A percentile compares a stretch with the other conserved stretches of the same genome.
These are phyloP conservation scores for Apotomis betuletana DNA, from an alignment of 2,888 invertebrate species.

Conservation along the genomic window DNA sequence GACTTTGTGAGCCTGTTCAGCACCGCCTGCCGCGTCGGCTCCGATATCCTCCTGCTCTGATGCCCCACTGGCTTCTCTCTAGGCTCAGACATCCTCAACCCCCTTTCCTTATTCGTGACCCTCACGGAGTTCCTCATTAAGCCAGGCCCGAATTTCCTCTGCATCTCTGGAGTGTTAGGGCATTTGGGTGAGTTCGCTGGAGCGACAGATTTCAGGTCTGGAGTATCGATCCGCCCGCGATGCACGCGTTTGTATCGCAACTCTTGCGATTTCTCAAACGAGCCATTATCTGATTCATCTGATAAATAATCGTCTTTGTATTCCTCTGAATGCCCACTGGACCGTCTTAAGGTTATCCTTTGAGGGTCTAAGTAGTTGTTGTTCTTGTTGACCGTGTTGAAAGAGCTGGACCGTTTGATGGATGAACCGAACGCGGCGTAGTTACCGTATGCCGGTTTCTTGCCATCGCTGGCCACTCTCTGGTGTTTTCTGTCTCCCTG, in stretches of 20 bases:
- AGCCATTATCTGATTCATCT: constrained; percentile 76
- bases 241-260: constrained; percentile 87
- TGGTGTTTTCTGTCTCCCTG: constrained; percentile 71
- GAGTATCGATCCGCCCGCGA: constrained; percentile 86
- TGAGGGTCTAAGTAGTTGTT: constrained; percentile 69
- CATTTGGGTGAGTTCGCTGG: constrained; percentile 80
- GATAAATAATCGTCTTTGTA: constrained; percentile 67
- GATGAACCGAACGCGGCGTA: constrained; percentile 68
- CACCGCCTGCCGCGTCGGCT: constrained; percentile 71
- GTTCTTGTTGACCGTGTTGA: constrained; percentile 80
- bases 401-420: constrained; percentile 87
- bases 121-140: constrained; percentile 73
- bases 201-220: constrained; percentile 75
- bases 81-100: constrained; percentile 84
- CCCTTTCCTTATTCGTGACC: constrained; percentile 71
- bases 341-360: constrained; percentile 61
- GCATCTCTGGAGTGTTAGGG: constrained; percentile 85
- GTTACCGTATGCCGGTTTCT: constrained; percentile 56
- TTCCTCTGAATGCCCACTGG: constrained; percentile 70
- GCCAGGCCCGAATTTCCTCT: constrained; percentile 83
- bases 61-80: constrained; percentile 67
- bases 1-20: constrained; percentile 76
- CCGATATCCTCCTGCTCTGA: constrained; percentile 74
- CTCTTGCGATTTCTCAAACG: constrained; percentile 73
- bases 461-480: constrained; percentile 63